Conservation (phyloP, 2,113 vertebrate genomes). For the Cephalopterus ornatus region DNA sequence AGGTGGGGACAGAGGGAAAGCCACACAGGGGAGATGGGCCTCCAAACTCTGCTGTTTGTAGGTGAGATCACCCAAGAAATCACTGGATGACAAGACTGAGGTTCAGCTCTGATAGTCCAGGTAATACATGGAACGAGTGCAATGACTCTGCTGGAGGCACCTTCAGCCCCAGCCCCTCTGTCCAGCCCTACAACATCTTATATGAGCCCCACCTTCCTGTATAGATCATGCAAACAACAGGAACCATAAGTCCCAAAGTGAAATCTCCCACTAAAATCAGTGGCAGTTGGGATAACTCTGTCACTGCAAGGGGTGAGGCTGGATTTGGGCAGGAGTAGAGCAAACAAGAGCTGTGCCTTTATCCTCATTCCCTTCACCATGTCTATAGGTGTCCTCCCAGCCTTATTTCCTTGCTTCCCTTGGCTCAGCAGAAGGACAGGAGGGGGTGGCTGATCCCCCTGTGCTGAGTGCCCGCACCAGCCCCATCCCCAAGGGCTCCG, state of each 20-base stretch:
- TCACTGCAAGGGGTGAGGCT: background rate
- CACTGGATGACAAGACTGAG: background rate
- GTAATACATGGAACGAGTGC: background rate
- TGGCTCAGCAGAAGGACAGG: background rate
- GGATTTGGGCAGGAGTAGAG: background rate
- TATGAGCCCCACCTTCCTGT: background rate
- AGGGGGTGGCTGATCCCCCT: background rate
- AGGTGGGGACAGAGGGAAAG: background rate
- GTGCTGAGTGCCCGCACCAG: background rate
- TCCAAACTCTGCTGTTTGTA: background rate
- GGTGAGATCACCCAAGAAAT: fast-evolving
- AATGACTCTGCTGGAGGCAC: fast-evolving
- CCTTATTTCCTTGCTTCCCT: background rate
- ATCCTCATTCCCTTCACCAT: background rate
- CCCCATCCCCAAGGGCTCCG: background rate
- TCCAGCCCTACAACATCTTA: background rate
- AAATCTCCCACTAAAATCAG: background rate
- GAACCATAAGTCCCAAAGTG: background rate
- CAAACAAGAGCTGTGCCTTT: background rate
- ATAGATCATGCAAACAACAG: background rate
- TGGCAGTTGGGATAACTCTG: background rate
- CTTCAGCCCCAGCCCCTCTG: background rate
- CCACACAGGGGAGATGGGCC: background rate
- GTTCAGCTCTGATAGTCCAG: background rate
- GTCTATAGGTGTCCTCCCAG: background rate